phyloP scores from a whole-genome alignment of 2,888 invertebrate species.

The Diaprepes abbreviatus region DNA sequence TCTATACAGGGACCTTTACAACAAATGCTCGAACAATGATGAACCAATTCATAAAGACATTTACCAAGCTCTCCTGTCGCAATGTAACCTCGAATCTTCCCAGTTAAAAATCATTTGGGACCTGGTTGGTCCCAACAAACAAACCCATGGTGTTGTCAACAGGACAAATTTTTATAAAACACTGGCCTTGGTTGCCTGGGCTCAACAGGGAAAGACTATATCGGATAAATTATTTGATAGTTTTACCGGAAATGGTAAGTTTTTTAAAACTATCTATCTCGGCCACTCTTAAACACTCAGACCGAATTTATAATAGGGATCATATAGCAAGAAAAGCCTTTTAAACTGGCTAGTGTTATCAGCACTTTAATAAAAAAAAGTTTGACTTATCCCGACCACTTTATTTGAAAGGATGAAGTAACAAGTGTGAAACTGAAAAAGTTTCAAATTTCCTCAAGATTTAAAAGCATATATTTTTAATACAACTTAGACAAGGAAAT shows the following conservation, averaged over 20 bases:
- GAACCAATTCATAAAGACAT: constrained; percentile 71
- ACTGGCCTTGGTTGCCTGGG: constrained; percentile 71
- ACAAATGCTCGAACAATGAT: constrained; percentile 70
- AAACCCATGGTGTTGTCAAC: constrained; percentile 68
- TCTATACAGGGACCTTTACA: constrained; percentile 71
- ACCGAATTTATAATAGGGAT: too few species aligned
- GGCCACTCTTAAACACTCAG: too few species aligned
- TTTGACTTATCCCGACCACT: too few species aligned
- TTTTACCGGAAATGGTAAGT: constrained; percentile 65
- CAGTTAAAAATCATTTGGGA: constrained; percentile 72
- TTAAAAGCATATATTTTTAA: too few species aligned
- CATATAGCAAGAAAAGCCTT: too few species aligned
- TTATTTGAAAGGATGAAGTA: too few species aligned
- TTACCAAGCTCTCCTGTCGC: constrained; percentile 70
- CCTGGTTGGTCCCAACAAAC: constrained; percentile 67
- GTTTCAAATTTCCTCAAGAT: too few species aligned
- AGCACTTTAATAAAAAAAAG: too few species aligned
- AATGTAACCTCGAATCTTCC: constrained; percentile 69
- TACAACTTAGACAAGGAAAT: too few species aligned
- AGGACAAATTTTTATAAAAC: constrained; percentile 72
- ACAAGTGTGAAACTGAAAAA: too few species aligned
- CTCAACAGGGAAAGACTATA: constrained; percentile 72
- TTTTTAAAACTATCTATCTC: too few species aligned
- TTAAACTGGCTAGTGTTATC: too few species aligned
- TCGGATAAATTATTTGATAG: constrained; percentile 71